Evolutionary conservation across 1,140 invertebrate genomes (phyloP).

Genomic region (Gyrodactylus salaris): DNA sequence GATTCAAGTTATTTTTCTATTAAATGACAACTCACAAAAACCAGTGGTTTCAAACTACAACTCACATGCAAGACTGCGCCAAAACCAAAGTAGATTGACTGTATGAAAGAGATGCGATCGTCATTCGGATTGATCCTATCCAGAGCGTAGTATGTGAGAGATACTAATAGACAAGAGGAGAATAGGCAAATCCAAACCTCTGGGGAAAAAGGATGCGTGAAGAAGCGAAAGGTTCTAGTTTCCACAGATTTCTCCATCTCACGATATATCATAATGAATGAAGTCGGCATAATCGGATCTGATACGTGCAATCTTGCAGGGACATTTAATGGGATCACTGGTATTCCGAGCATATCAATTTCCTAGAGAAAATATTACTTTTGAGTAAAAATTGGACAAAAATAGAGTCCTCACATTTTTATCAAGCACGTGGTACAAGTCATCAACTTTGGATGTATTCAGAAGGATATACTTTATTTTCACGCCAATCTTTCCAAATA

Average conservation of each 20-base stretch:
- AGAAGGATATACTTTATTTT: too few relatives aligned
- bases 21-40: neutral
- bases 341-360: neutral
- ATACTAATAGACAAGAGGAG: neutral
- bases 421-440: too few relatives aligned
- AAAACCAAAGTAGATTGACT: neutral
- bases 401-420: too few relatives aligned
- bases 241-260: neutral
- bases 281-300: neutral
- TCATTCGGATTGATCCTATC: neutral
- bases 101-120: neutral
- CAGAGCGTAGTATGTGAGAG: neutral
- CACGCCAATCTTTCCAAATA: too few relatives aligned
- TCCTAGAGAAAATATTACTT: too few relatives aligned
- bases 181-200: neutral
- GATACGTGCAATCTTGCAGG: neutral
- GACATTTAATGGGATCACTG: neutral
- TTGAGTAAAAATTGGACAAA: too few relatives aligned
- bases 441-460: too few relatives aligned
- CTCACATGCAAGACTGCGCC: neutral
- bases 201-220: neutral
- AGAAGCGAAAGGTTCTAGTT: neutral
- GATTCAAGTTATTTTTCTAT: neutral
- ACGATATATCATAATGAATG: neutral
- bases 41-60: too few relatives aligned